phyloP scores from a whole-genome alignment of 2,113 vertebrate species.

The Chloropsis cyanopogon region DNA sequence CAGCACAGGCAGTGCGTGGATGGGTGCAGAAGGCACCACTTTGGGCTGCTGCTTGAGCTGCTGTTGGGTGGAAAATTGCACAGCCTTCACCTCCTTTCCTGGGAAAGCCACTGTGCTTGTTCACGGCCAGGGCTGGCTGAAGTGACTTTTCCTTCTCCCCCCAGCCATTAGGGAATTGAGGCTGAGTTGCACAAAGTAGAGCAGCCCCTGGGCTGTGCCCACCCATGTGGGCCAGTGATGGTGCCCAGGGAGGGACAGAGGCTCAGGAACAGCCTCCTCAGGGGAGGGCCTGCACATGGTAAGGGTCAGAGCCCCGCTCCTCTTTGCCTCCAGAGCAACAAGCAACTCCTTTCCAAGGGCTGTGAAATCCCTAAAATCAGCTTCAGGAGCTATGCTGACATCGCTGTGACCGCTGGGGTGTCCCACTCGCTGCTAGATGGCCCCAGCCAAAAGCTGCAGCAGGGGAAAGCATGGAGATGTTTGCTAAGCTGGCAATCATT shows the following conservation, averaged over 20 bases:
- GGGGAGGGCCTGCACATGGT: fast-evolving
- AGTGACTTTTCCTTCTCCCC: not conserved
- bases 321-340: not conserved
- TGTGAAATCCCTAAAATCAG: not conserved
- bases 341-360: not conserved
- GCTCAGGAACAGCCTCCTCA: not conserved
- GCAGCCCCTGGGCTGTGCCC: not conserved
- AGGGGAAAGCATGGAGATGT: not conserved
- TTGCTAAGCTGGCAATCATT: not conserved
- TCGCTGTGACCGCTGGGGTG: fast-evolving
- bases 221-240: fast-evolving
- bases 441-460: not conserved
- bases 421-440: not conserved
- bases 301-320: not conserved
- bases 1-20: fast-evolving
- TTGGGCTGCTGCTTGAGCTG: not conserved
- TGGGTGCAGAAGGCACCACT: not conserved
- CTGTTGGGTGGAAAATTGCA: not conserved
- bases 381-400: not conserved
- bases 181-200: not conserved
- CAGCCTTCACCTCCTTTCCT: not conserved
- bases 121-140: not conserved
- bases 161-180: not conserved
- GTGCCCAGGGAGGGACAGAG: not conserved
- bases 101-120: fast-evolving